Conservation (phyloP, 2,113 vertebrate species). For the Clarias magur region DNA sequence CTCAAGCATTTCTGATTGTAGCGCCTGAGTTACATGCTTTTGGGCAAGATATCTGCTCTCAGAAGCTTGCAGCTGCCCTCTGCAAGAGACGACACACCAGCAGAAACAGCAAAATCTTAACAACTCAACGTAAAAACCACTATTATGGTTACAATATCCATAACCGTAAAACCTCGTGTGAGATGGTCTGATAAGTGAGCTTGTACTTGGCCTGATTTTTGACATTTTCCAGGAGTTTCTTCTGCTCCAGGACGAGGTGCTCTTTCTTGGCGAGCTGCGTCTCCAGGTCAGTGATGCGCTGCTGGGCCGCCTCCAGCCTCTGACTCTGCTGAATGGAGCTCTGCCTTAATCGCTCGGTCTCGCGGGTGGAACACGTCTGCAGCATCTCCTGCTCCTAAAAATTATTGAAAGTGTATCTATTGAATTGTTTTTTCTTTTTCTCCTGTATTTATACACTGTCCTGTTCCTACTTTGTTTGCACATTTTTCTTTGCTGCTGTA, state of each 20-base stretch:
- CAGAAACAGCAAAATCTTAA: background rate
- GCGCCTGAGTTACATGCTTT: slow-evolving; percentile 78
- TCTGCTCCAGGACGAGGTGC: slow-evolving; percentile 87
- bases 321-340: slow-evolving; percentile 83
- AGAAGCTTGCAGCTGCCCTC: slow-evolving; percentile 82
- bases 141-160: background rate
- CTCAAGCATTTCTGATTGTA: slow-evolving; percentile 86
- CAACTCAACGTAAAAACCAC: background rate
- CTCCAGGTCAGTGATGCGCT: slow-evolving; percentile 87
- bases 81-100: slow-evolving; percentile 43
- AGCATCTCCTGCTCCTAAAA: slow-evolving; percentile 84
- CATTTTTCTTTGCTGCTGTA: too few species aligned
- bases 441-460: too few species aligned
- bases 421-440: too few species aligned
- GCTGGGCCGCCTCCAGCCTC: slow-evolving; percentile 85
- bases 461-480: too few species aligned
- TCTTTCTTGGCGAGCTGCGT: slow-evolving; percentile 86
- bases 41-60: slow-evolving; percentile 84
- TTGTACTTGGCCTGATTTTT: slow-evolving; percentile 86
- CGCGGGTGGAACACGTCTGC: slow-evolving; percentile 79
- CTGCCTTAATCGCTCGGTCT: slow-evolving; percentile 79
- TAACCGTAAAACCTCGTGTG: background rate
- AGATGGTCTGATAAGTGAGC: background rate
- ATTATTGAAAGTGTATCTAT: background rate
- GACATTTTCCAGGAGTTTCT: slow-evolving; percentile 90